A percentile compares a stretch with the other conserved stretches of the same genome.
Evolutionary conservation across 2,888 invertebrate genomes (phyloP).

Genomic region (Salpingus planirostris): DNA sequence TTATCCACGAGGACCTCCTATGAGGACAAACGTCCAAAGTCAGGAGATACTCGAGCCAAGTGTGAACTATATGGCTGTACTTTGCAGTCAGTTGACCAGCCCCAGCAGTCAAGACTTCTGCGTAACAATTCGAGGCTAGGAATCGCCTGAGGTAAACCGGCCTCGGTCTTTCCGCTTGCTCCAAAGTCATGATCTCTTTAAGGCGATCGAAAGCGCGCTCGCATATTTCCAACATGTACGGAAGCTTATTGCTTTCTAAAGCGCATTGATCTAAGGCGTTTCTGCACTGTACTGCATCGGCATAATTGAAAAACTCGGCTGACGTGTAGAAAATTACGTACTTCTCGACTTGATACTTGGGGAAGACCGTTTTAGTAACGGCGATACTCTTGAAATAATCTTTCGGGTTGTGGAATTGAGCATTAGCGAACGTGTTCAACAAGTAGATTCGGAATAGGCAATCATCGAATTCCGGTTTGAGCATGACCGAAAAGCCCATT

Average conservation of each 20-base stretch:
- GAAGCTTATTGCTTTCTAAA: slow-evolving; percentile 4
- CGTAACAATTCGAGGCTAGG: no score
- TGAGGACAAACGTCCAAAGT: no score
- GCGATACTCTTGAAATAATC: slow-evolving; percentile 23
- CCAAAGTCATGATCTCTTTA: no score
- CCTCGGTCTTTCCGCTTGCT: no score
- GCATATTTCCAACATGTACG: slow-evolving; percentile 1
- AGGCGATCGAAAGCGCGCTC: background rate
- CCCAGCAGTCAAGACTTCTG: no score
- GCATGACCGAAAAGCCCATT: slow-evolving; percentile 27
- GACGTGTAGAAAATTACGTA: slow-evolving; percentile 24
- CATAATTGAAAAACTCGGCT: slow-evolving; percentile 26
- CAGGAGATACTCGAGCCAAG: no score
- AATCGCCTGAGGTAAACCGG: no score
- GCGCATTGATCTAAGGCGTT: slow-evolving; percentile 10
- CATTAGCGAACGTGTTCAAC: slow-evolving; percentile 28
- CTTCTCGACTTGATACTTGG: slow-evolving; percentile 20
- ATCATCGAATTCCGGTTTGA: slow-evolving; percentile 19
- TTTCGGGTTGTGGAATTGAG: slow-evolving; percentile 19
- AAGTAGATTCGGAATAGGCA: slow-evolving; percentile 25
- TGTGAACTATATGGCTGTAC: no score
- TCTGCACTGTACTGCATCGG: slow-evolving; percentile 7
- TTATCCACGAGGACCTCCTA: no score
- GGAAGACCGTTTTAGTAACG: slow-evolving; percentile 21
- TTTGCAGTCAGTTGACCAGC: no score